Percentiles rank a stretch among this genome's conserved stretches.
These are phyloP conservation scores for Drosophila pectinifera DNA, from an alignment of 1,140 invertebrate genomes.

Conservation along the genomic window DNA sequence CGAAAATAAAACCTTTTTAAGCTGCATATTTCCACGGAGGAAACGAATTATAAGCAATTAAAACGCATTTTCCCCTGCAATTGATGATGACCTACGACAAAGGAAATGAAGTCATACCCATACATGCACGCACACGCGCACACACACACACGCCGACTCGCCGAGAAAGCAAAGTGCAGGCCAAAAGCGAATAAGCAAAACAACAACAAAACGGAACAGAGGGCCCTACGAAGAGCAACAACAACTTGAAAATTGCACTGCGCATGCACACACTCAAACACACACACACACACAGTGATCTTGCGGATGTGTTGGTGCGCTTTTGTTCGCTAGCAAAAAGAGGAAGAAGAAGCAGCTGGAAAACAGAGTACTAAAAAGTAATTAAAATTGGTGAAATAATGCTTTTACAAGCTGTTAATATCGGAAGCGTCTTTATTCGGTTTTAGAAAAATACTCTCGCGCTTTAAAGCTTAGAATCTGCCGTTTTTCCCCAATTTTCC, in stretches of 20 bases:
- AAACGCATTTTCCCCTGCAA: conserved; percentile 68
- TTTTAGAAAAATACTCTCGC: not conserved
- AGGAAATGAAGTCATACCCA: conserved; percentile 84
- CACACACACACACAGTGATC: conserved; percentile 35
- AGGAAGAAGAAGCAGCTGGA: conserved; percentile 27
- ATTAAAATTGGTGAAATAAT: conserved; percentile 38
- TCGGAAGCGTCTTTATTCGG: not conserved
- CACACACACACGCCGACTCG: conserved; percentile 17
- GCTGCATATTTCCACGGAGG: not conserved
- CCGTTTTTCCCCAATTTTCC: not conserved
- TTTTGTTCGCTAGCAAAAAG: conserved; percentile 65
- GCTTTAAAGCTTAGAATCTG: not conserved
- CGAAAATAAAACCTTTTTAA: not conserved
- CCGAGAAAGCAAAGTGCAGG: conserved; percentile 49
- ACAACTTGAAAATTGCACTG: conserved; percentile 62
- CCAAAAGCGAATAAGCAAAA: conserved; percentile 57
- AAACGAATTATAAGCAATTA: conserved; percentile 49
- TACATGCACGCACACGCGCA: conserved; percentile 38
- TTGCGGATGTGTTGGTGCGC: conserved; percentile 56
- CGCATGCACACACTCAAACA: conserved; percentile 68
- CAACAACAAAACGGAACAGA: conserved; percentile 37
- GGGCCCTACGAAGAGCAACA: conserved; percentile 39
- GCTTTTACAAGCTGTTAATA: not conserved
- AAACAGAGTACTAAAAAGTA: conserved; percentile 26
- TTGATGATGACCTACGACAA: conserved; percentile 84